phyloP scores from a whole-genome alignment of 2,888 invertebrate genomes.

The Chymomyza amoena region DNA sequence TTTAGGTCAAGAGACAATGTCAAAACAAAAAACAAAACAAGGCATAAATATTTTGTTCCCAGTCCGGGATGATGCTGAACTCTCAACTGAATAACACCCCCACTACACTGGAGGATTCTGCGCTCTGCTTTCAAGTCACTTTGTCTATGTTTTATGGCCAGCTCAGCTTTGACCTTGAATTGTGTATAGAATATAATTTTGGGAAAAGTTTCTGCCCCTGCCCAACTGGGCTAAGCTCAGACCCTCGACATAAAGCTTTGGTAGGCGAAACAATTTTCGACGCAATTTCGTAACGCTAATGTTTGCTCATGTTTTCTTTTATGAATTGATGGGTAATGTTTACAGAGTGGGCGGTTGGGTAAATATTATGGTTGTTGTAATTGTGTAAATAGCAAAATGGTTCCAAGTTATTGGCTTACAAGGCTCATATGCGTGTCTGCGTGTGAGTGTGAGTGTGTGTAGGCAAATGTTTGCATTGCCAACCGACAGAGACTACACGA shows the following conservation, averaged over 20 bases:
- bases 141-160: slow-evolving; percentile 48
- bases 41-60: background rate
- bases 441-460: slow-evolving; percentile 36
- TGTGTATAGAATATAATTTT: slow-evolving; percentile 43
- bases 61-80: slow-evolving; percentile 8
- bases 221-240: background rate
- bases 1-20: slow-evolving; percentile 54
- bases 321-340: background rate
- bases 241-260: background rate
- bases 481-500: slow-evolving; percentile 4
- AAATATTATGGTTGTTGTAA: slow-evolving; percentile 55
- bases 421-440: background rate
- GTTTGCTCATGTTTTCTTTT: slow-evolving; percentile 24
- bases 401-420: slow-evolving; percentile 60
- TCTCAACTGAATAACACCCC: background rate
- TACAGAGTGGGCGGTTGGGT: background rate
- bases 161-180: slow-evolving; percentile 66
- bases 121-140: slow-evolving; percentile 19
- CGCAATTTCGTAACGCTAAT: slow-evolving; percentile 51
- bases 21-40: background rate
- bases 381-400: slow-evolving; percentile 63
- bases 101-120: slow-evolving; percentile 30
- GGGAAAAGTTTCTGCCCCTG: slow-evolving; percentile 39
- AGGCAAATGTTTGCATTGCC: slow-evolving; percentile 39
- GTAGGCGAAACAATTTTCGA: slow-evolving; percentile 49